phyloP scores from a whole-genome alignment of 2,113 vertebrate genomes.

The Hyla sarda region DNA sequence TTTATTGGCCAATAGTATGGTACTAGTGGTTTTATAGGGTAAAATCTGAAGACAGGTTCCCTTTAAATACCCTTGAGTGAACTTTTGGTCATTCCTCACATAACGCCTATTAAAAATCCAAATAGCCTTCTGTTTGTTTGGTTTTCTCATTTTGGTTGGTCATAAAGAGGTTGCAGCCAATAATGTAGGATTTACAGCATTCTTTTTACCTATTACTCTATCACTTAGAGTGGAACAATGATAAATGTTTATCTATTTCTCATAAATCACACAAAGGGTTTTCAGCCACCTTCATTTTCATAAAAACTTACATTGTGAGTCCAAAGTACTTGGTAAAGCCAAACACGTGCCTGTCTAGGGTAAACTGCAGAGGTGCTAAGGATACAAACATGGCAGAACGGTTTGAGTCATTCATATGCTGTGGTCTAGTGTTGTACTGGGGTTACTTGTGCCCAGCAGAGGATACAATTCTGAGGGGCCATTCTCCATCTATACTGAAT shows the following conservation, averaged over 20 bases:
- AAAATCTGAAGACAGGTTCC: too few relatives aligned
- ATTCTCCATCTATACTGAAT: background rate
- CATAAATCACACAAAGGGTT: background rate
- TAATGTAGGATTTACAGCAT: background rate
- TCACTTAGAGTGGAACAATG: background rate
- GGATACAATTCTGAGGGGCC: background rate
- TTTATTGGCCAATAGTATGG: too few relatives aligned
- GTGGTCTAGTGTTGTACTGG: background rate
- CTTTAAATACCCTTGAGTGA: too few relatives aligned
- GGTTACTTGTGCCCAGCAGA: background rate
- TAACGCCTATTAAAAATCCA: background rate
- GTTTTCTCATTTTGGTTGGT: background rate
- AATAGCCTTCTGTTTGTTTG: background rate
- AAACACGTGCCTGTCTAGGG: background rate
- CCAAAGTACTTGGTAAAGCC: background rate
- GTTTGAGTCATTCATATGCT: background rate
- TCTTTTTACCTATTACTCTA: background rate
- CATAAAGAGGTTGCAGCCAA: background rate
- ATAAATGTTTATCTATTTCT: slow-evolving; percentile 16
- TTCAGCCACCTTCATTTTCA: background rate
- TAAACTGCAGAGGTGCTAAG: background rate
- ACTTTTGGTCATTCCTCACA: background rate
- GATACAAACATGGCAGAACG: background rate
- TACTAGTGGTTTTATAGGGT: too few relatives aligned
- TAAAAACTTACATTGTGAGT: background rate